These are phyloP conservation scores for Sipha flava DNA, from an alignment of 1,140 invertebrate genomes.

Conservation along the genomic window DNA sequence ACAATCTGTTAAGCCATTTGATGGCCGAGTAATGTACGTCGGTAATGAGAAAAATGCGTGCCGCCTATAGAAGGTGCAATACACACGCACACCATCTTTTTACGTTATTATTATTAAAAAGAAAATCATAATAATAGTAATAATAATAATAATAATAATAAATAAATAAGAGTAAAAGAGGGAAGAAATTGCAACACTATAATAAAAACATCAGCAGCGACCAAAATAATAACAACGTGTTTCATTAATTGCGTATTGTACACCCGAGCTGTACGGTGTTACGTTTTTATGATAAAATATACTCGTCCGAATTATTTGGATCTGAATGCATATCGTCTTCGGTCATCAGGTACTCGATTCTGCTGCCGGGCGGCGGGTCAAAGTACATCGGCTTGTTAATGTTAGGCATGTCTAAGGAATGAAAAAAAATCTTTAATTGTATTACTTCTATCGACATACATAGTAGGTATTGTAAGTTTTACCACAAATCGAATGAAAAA, in stretches of 20 bases:
- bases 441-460: too few species aligned
- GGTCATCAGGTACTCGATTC: too few species aligned
- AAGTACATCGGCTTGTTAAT: too few species aligned
- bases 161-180: background rate
- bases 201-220: background rate
- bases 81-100: constrained; percentile 21
- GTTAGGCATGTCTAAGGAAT: too few species aligned
- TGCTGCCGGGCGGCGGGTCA: too few species aligned
- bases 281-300: background rate
- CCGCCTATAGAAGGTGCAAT: background rate
- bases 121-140: background rate
- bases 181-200: background rate
- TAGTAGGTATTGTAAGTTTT: too few species aligned
- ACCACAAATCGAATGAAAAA: too few species aligned
- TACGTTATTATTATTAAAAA: background rate
- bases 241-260: background rate
- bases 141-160: background rate
- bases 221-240: background rate
- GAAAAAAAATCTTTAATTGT: too few species aligned
- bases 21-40: background rate
- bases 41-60: constrained; percentile 31
- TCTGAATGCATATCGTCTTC: too few species aligned
- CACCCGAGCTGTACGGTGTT: background rate
- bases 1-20: constrained; percentile 23
- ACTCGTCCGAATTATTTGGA: background rate